Evolutionary conservation across 2,888 invertebrate genomes (phyloP).

Genomic region (Mystacides longicornis): DNA sequence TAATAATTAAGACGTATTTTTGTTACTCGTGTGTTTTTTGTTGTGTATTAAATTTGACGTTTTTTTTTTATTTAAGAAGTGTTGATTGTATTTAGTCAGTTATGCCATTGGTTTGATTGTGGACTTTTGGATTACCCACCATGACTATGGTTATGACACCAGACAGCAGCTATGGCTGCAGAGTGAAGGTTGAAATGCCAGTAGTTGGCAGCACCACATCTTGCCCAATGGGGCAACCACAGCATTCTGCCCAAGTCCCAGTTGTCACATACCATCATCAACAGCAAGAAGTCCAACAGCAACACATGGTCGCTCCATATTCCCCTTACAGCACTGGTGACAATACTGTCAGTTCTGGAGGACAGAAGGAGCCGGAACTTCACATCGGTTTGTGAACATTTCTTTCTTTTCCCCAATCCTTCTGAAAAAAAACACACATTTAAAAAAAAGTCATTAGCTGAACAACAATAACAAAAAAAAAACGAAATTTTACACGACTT

Average conservation of each 20-base stretch:
- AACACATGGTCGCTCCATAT: neutral
- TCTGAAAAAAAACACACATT: too few species aligned
- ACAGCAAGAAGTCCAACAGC: slow-evolving; percentile 8
- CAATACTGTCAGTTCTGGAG: slow-evolving; percentile 36
- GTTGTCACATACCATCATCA: slow-evolving; percentile 4
- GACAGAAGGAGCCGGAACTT: slow-evolving; percentile 57
- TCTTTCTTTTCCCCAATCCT: too few species aligned
- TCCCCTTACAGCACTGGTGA: slow-evolving; percentile 14
- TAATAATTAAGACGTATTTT: too few species aligned
- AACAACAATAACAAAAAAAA: too few species aligned
- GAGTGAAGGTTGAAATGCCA: slow-evolving; percentile 48
- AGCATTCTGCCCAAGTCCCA: slow-evolving; percentile 11
- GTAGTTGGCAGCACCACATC: slow-evolving; percentile 40
- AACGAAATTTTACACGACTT: too few species aligned
- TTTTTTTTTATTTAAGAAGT: too few species aligned
- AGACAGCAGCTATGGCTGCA: slow-evolving; percentile 55
- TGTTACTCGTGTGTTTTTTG: too few species aligned
- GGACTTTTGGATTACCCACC: neutral
- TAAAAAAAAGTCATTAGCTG: too few species aligned
- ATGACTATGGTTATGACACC: slow-evolving; percentile 57
- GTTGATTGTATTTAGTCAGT: neutral
- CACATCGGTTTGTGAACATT: slow-evolving; percentile 53
- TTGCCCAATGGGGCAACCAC: slow-evolving; percentile 24
- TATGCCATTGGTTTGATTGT: neutral
- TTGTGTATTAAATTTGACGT: too few species aligned